Evolutionary conservation across 2,888 invertebrate species (phyloP).

Genomic region (Gisinianus flammeolus): DNA sequence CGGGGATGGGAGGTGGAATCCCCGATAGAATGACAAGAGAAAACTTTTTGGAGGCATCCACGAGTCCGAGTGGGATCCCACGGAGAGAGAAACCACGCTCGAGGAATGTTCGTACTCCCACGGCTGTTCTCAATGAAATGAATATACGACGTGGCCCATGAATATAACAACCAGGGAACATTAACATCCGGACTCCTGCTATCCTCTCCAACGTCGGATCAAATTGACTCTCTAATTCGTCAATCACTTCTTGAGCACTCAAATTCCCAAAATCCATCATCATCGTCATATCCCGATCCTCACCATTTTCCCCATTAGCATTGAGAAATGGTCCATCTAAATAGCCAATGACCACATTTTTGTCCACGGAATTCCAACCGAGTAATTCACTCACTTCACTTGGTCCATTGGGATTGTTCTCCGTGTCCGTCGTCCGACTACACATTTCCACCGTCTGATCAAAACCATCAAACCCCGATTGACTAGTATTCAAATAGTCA

Average conservation of each 20-base stretch:
- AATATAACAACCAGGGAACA: constrained; percentile 31
- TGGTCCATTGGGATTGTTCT: background rate
- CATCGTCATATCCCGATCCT: constrained; percentile 20
- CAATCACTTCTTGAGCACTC: constrained; percentile 61
- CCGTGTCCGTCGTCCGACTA: background rate
- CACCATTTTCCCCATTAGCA: constrained; percentile 40
- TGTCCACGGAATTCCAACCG: constrained; percentile 52
- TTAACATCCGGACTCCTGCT: constrained; percentile 60
- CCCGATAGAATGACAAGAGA: constrained; percentile 45
- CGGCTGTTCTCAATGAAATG: constrained; percentile 60
- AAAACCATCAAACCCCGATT: constrained; percentile 36
- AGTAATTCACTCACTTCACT: background rate
- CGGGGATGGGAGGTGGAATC: constrained; percentile 46
- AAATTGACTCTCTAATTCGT: constrained; percentile 61
- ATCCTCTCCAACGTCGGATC: constrained; percentile 60
- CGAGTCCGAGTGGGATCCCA: constrained; percentile 41
- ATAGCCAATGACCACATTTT: constrained; percentile 51
- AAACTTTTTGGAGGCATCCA: constrained; percentile 42
- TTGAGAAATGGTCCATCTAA: constrained; percentile 54
- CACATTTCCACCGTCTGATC: constrained; percentile 38
- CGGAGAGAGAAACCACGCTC: constrained; percentile 58
- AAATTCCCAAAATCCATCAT: constrained; percentile 47
- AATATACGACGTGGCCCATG: constrained; percentile 59
- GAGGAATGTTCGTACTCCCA: constrained; percentile 59
- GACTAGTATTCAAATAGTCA: no score